phyloP scores from a whole-genome alignment of 2,888 invertebrate genomes.

The Cheilosia grossa region DNA sequence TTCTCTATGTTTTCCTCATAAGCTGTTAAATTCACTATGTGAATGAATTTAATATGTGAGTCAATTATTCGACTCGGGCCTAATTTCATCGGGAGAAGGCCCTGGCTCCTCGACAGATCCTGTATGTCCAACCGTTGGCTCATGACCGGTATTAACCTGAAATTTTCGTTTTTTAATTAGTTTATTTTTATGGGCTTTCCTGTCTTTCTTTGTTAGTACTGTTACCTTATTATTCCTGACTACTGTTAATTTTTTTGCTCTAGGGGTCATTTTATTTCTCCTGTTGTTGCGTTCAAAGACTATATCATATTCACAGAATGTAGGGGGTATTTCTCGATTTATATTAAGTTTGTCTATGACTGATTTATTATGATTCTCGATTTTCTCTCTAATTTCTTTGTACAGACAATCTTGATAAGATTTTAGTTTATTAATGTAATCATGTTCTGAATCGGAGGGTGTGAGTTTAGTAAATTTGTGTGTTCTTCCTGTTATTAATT shows the following conservation, averaged over 20 bases:
- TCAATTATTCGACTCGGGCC: slow-evolving; percentile 22
- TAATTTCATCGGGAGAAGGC: slow-evolving; percentile 9
- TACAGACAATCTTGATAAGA: slow-evolving; percentile 10
- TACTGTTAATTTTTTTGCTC: neutral
- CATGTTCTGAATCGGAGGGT: slow-evolving; percentile 16
- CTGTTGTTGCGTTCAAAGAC: neutral
- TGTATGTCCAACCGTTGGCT: slow-evolving; percentile 8
- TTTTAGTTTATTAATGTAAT: slow-evolving; percentile 28
- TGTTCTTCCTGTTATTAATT: slow-evolving; percentile 18
- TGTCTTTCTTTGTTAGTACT: slow-evolving; percentile 1
- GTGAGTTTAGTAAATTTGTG: slow-evolving; percentile 2
- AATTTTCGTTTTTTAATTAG: slow-evolving; percentile 1
- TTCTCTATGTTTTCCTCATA: slow-evolving; percentile 27
- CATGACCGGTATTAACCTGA: neutral
- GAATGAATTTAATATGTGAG: slow-evolving; percentile 8
- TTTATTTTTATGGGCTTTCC: slow-evolving; percentile 14
- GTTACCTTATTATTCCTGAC: slow-evolving; percentile 12
- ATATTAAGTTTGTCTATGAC: slow-evolving; percentile 5
- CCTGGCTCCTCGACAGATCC: slow-evolving; percentile 5
- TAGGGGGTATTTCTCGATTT: neutral
- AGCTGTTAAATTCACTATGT: slow-evolving; percentile 34
- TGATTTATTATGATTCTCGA: neutral
- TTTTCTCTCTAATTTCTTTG: slow-evolving; percentile 7
- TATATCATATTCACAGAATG: slow-evolving; percentile 2
- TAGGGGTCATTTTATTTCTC: slow-evolving; percentile 14